Conservation (phyloP, 2,113 vertebrate genomes). For the Lasiurus borealis region DNA sequence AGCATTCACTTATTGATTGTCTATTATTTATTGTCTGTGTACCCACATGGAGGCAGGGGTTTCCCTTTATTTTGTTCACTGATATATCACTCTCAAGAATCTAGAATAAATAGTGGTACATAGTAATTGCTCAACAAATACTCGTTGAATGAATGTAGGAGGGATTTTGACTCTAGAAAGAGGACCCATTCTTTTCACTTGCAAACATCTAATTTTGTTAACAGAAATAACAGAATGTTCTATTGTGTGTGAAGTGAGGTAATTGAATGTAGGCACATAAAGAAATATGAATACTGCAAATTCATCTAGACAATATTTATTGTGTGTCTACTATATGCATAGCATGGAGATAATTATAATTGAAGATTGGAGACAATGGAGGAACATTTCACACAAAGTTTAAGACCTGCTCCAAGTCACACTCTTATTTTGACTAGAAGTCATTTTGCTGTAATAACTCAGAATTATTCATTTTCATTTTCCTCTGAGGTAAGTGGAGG, state of each 20-base stretch:
- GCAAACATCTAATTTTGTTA: constrained; percentile 29
- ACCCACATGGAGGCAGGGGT: not conserved
- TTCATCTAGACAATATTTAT: constrained; percentile 11
- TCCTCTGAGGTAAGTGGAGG: not conserved
- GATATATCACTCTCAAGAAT: not conserved
- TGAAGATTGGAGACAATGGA: not conserved
- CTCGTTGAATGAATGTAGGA: not conserved
- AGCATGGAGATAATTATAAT: not conserved
- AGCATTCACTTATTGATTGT: not conserved
- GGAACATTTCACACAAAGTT: not conserved
- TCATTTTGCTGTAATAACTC: not conserved
- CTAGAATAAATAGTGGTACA: constrained; percentile 7
- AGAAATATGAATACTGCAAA: not conserved
- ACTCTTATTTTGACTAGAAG: not conserved
- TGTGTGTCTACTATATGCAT: not conserved
- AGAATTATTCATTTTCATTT: constrained; percentile 35
- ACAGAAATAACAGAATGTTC: constrained; percentile 12
- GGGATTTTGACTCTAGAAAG: not conserved
- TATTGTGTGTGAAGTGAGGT: not conserved
- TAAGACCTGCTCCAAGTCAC: not conserved
- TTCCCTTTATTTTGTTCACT: constrained; percentile 28
- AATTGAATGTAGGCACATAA: not conserved
- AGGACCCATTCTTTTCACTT: constrained; percentile 1
- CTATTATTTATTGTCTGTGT: constrained; percentile 7
- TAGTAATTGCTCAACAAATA: constrained; percentile 1